Conservation (phyloP, 2,797 vertebrate genomes). For the Telmatherina bonti region DNA sequence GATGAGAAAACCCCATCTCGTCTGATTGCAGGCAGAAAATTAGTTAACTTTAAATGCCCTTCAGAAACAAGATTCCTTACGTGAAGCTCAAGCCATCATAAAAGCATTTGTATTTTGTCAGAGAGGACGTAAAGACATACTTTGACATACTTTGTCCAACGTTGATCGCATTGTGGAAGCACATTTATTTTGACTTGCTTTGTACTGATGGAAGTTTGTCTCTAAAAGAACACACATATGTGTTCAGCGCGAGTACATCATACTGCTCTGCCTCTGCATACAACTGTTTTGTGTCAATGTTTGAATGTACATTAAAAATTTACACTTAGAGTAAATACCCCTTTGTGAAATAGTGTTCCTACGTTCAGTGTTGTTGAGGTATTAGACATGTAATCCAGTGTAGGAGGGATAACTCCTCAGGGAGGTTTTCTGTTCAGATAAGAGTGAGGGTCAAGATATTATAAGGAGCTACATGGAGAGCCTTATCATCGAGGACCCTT, state of each 20-base stretch:
- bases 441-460: not conserved
- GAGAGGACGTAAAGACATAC: not conserved
- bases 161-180: not conserved
- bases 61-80: conserved; percentile 23
- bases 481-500: not conserved
- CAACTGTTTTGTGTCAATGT: not conserved
- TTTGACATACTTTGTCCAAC: not conserved
- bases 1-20: conserved; percentile 26
- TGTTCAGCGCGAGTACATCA: not conserved
- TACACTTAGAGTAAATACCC: not conserved
- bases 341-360: not conserved
- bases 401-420: not conserved
- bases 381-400: not conserved
- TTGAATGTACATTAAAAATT: not conserved
- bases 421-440: not conserved
- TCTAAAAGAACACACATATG: not conserved
- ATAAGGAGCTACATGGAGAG: not conserved
- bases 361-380: not conserved
- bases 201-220: not conserved
- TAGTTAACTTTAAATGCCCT: conserved; percentile 40
- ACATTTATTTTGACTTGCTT: not conserved
- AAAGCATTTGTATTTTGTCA: conserved; percentile 13
- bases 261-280: not conserved
- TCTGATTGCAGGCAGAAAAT: conserved; percentile 28
- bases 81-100: conserved; percentile 3